These are phyloP conservation scores for Eledone cirrhosa DNA, from an alignment of 2,888 invertebrate genomes.

Conservation along the genomic window DNA sequence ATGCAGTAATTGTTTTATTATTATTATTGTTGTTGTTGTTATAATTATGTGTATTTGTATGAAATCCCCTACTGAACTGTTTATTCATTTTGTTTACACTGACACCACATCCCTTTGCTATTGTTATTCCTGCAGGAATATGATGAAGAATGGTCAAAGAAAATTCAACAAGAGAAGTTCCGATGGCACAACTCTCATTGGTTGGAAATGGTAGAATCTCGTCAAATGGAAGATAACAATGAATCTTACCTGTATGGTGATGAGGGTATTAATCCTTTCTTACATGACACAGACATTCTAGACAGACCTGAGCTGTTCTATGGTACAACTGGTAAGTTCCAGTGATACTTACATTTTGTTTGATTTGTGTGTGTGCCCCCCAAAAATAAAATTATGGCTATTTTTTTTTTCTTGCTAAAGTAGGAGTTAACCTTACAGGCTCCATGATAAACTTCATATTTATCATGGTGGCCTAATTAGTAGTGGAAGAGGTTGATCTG, in stretches of 20 bases:
- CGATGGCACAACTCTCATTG: conserved; percentile 98
- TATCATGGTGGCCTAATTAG: background rate
- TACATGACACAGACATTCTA: conserved; percentile 64
- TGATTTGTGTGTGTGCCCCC: background rate
- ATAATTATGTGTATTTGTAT: too few relatives aligned
- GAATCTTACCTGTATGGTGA: conserved; percentile 62
- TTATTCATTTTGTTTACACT: too few relatives aligned
- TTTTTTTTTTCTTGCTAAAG: background rate
- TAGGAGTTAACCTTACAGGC: too few relatives aligned
- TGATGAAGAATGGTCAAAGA: conserved; percentile 90
- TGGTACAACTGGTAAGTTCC: conserved; percentile 44
- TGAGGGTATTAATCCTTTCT: conserved; percentile 61
- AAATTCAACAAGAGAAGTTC: conserved; percentile 93
- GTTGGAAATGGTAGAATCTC: conserved; percentile 90
- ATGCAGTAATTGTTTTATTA: too few relatives aligned
- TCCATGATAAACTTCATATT: too few relatives aligned
- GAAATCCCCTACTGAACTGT: too few relatives aligned
- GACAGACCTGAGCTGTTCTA: conserved; percentile 65
- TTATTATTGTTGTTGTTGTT: too few relatives aligned
- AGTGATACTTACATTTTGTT: background rate
- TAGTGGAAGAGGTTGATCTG: background rate
- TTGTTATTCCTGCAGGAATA: conserved; percentile 70
- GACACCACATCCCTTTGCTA: too few relatives aligned
- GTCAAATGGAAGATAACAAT: conserved; percentile 59
- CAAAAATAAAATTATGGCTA: background rate